phyloP scores from a whole-genome alignment of 2,888 invertebrate species.

The Cantharis rufa region DNA sequence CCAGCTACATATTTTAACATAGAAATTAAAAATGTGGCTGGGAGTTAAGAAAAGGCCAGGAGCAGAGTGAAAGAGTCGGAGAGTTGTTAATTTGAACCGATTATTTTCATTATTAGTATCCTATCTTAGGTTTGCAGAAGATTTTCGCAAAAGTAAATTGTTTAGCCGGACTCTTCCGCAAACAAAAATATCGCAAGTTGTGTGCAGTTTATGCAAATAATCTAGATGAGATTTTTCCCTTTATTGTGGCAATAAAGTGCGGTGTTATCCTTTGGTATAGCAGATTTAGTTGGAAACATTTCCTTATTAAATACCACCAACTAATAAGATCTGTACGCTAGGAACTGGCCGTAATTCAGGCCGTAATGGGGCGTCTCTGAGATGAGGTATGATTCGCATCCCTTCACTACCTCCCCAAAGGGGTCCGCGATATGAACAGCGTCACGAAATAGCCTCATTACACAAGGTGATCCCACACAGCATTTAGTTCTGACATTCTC shows the following conservation, averaged over 20 bases:
- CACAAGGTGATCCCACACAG: conserved; percentile 51
- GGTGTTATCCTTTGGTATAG: conserved; percentile 51
- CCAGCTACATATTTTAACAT: conserved; percentile 48
- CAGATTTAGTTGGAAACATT: conserved; percentile 52
- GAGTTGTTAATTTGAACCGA: conserved; percentile 57
- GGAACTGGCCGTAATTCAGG: conserved; percentile 34
- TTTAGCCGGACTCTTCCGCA: conserved; percentile 40
- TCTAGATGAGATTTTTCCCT: conserved; percentile 57
- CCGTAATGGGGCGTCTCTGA: conserved; percentile 34
- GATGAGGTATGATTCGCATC: conserved; percentile 34
- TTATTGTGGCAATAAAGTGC: conserved; percentile 51
- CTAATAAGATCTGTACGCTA: conserved; percentile 51
- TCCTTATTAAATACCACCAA: conserved; percentile 56
- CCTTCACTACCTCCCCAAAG: conserved; percentile 32
- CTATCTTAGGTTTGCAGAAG: conserved; percentile 53
- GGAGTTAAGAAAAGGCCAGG: conserved; percentile 15
- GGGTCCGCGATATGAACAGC: conserved; percentile 40
- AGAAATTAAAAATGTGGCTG: conserved; percentile 34
- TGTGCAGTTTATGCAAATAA: conserved; percentile 59
- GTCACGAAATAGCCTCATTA: conserved; percentile 51
- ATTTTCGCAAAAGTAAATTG: conserved; percentile 43
- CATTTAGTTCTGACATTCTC: conserved; percentile 67
- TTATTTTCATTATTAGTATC: conserved; percentile 55
- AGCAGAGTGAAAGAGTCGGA: conserved; percentile 44
- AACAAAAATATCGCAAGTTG: conserved; percentile 48